Evolutionary conservation across 2,797 vertebrate genomes (phyloP), one percentile per base, ranked within the genome.

Genomic region (Oceanodroma leucorhoa): DNA sequence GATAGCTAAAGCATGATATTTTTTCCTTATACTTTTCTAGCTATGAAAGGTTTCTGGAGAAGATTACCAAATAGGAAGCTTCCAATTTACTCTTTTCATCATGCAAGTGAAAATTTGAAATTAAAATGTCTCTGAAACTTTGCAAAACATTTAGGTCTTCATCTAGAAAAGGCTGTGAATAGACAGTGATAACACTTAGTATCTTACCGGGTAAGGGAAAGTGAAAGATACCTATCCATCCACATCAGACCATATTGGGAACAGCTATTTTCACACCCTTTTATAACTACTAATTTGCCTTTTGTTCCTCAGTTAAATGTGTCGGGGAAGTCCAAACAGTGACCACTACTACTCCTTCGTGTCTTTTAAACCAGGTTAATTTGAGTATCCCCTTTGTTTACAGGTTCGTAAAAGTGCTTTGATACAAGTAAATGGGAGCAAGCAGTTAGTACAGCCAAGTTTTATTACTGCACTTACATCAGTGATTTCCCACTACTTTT

Each of bases 21-120:
- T 50, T 46, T 57, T 40, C 13, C 22, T 62, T 53, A 38, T 3
- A 18, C 20, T 79, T 87, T 34, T 69, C 29, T 53, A 55, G 23
- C 5, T 72, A 27, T 86, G 89, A 96, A 90, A 77, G 27, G 34
- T 90, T 97, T 97, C 87, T 96, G 83, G 93, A 92, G 94, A 94
- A 86, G 21, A 94, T 80, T 91, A 50, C 65, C 85, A 71, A 40
- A 62, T 2, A 87, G 30, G 67, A 97, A 95, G 54, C 11, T 83
- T 79, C 15, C 8, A 34, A 66, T 71, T 89, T 48, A 62, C 5
- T 6, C 22, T 88, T 75, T 90, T 79, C 13, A 45, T 18, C 26
- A 45, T 9, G 2, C 29, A 83, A 95, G 70, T 81, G 46, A 90
- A 94, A 95, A 96, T 32, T 5, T 30, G 7, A 71, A 89, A 92